These are phyloP conservation scores for Sebastes miniatus DNA, from an alignment of 2,797 vertebrate species.

Conservation along the genomic window DNA sequence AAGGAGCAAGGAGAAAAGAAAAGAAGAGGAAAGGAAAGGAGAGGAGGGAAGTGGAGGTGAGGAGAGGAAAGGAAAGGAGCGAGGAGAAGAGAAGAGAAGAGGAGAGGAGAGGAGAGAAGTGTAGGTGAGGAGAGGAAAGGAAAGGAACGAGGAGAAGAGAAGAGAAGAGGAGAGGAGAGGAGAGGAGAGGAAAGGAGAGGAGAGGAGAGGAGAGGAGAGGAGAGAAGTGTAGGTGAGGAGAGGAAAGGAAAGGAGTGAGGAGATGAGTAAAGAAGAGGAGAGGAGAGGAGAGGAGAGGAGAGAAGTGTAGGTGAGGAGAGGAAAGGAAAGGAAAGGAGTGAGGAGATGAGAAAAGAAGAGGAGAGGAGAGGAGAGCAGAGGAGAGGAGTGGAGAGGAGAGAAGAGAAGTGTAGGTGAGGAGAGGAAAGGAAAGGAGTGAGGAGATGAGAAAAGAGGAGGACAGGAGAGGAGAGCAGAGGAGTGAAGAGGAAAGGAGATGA, in stretches of 20 bases:
- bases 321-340: background rate
- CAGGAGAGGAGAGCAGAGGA: background rate
- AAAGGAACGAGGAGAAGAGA: too few species aligned
- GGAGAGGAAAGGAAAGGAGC: background rate
- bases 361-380: background rate
- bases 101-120: background rate
- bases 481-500: background rate
- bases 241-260: fast-evolving
- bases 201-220: background rate
- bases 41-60: too few species aligned
- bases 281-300: fast-evolving
- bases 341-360: too few species aligned
- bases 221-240: fast-evolving
- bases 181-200: too few species aligned
- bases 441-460: too few species aligned
- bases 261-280: fast-evolving
- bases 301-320: background rate
- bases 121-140: fast-evolving
- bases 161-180: too few species aligned
- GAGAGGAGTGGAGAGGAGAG: too few species aligned
- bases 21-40: too few species aligned
- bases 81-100: background rate
- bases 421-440: background rate
- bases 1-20: too few species aligned
- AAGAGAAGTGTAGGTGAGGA: background rate